Conservation (phyloP, 2,797 vertebrate species). For the Eutrigla gurnardus region DNA sequence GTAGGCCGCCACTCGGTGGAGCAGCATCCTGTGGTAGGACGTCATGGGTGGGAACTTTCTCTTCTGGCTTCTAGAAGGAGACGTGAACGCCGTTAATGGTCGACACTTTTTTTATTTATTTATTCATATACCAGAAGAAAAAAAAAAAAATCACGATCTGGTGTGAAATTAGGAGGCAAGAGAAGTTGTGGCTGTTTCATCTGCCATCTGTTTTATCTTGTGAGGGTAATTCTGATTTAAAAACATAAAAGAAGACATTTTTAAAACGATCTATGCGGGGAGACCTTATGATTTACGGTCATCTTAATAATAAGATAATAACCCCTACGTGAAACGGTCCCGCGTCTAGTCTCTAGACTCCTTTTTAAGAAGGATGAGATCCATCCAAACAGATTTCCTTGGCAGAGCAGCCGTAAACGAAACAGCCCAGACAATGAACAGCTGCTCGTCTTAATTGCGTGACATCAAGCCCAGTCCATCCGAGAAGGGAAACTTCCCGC, state of each 20-base stretch:
- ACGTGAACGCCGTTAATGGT: background rate
- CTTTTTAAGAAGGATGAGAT: background rate
- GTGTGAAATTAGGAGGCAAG: no score
- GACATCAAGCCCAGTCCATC: slow-evolving; percentile 32
- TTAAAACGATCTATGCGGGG: no score
- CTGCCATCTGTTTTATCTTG: no score
- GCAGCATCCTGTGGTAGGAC: slow-evolving; percentile 98
- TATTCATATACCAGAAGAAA: no score
- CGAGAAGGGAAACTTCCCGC: slow-evolving; percentile 15
- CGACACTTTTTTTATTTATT: no score
- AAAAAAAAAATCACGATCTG: no score
- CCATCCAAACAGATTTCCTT: background rate
- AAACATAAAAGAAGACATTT: no score
- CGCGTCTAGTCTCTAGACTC: background rate
- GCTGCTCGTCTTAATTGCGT: slow-evolving; percentile 36
- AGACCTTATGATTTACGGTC: no score
- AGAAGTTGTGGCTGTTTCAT: no score
- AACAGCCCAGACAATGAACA: slow-evolving; percentile 32
- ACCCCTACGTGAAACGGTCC: no score
- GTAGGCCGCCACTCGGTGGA: slow-evolving; percentile 98
- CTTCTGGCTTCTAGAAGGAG: slow-evolving; percentile 88
- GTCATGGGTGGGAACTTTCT: slow-evolving; percentile 99
- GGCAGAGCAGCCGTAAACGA: background rate
- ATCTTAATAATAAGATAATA: no score
- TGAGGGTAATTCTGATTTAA: no score